A percentile compares a stretch with the other conserved stretches of the same genome.
These are phyloP conservation scores for Pyxicephalus adspersus DNA, from an alignment of 2,113 vertebrate genomes.

Conservation along the genomic window DNA sequence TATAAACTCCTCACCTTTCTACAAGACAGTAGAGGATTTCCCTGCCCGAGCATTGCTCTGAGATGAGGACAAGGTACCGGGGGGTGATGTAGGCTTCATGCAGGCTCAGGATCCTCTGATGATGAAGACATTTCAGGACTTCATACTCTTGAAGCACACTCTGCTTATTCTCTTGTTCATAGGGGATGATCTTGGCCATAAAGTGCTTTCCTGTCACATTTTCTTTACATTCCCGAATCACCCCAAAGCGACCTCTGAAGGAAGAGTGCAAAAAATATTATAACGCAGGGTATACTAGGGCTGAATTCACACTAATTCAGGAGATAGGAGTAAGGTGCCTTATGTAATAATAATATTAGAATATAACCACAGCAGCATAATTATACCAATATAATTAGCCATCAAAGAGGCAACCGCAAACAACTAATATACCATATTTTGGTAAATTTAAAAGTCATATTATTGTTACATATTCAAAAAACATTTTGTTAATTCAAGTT, in stretches of 20 bases:
- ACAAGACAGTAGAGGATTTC: constrained; percentile 93
- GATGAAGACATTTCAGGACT: constrained; percentile 91
- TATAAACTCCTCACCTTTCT: constrained; percentile 79
- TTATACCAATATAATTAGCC: too few relatives aligned
- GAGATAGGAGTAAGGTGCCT: too few relatives aligned
- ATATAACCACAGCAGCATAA: too few relatives aligned
- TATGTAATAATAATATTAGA: too few relatives aligned
- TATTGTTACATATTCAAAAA: too few relatives aligned
- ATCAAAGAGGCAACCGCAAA: too few relatives aligned
- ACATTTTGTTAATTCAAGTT: too few relatives aligned
- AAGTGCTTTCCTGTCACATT: constrained; percentile 92
- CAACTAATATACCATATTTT: too few relatives aligned
- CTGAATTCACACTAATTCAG: too few relatives aligned
- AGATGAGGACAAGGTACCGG: constrained; percentile 94
- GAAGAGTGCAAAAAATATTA: neutral
- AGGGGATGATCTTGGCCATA: constrained; percentile 95
- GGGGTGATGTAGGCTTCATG: constrained; percentile 97
- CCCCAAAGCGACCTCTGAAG: constrained; percentile 89
- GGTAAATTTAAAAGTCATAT: too few relatives aligned
- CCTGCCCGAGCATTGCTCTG: constrained; percentile 89
- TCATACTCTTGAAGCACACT: constrained; percentile 91
- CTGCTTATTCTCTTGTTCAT: constrained; percentile 86
- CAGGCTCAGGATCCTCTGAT: constrained; percentile 90
- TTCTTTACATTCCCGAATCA: constrained; percentile 92
- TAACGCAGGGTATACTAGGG: neutral